phyloP scores from a whole-genome alignment of 2,888 invertebrate genomes.

The Hyles lineata region DNA sequence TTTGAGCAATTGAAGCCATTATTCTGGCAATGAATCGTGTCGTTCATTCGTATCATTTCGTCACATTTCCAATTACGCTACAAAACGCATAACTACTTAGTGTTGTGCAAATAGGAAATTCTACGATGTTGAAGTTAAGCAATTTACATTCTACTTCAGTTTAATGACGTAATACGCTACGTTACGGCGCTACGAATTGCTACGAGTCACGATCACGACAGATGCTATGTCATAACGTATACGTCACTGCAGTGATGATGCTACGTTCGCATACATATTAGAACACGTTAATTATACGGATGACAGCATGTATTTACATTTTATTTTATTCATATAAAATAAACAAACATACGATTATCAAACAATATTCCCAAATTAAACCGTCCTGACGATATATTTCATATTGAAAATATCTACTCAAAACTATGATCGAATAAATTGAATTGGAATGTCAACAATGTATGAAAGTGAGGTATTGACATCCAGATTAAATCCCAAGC shows the following conservation, averaged over 20 bases:
- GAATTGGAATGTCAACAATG: too few species aligned
- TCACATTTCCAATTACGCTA: conserved; percentile 36
- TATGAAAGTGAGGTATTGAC: too few species aligned
- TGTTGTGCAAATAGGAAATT: conserved; percentile 9
- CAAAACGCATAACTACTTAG: conserved; percentile 21
- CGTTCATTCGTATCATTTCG: conserved; percentile 1
- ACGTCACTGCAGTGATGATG: conserved; percentile 19
- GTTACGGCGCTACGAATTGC: conserved; percentile 22
- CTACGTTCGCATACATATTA: neutral
- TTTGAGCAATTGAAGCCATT: conserved; percentile 31
- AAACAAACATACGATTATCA: too few species aligned
- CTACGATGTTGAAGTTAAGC: conserved; percentile 21
- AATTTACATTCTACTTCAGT: conserved; percentile 24
- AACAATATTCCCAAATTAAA: too few species aligned
- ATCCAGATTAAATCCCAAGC: too few species aligned
- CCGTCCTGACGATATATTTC: too few species aligned
- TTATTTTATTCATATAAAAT: too few species aligned
- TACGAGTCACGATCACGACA: conserved; percentile 29
- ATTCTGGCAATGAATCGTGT: neutral
- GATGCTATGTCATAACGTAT: conserved; percentile 26
- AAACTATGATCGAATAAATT: too few species aligned
- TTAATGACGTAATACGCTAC: conserved; percentile 28
- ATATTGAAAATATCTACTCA: too few species aligned
- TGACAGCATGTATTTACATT: too few species aligned
- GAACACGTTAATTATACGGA: neutral